Conservation (phyloP, 2,888 invertebrate species). For the Balanococcus diminutus region DNA sequence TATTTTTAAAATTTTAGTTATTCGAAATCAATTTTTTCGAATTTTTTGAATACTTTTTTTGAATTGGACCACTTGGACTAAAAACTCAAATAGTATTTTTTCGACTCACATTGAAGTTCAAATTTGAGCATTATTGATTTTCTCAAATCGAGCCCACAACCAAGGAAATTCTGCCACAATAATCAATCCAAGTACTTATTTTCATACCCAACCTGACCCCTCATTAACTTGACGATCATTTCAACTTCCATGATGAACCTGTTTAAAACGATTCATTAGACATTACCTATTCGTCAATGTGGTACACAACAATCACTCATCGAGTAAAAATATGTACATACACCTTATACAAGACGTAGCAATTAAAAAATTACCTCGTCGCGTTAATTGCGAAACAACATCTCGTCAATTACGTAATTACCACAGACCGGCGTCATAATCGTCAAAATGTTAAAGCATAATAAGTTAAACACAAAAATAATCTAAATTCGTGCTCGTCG, state of each 20-base stretch:
- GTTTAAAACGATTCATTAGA: not conserved
- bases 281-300: not conserved
- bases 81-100: no score
- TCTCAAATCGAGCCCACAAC: no score
- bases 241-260: not conserved
- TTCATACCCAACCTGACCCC: not conserved
- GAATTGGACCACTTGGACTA: no score
- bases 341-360: not conserved
- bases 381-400: not conserved
- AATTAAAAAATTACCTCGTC: constrained; percentile 25
- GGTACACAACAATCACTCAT: not conserved
- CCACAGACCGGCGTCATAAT: not conserved
- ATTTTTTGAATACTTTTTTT: no score
- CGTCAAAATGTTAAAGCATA: not conserved
- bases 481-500: not conserved
- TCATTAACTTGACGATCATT: not conserved
- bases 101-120: no score
- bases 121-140: no score
- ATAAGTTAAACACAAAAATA: not conserved
- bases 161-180: no score
- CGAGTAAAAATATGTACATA: not conserved
- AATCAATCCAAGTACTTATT: no score
- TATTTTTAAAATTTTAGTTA: no score
- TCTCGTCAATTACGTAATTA: constrained; percentile 17
- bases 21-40: no score